Percentiles rank a stretch among this genome's conserved stretches.
phyloP scores from a whole-genome alignment of 2,888 invertebrate species.

The Pterostichus madidus region DNA sequence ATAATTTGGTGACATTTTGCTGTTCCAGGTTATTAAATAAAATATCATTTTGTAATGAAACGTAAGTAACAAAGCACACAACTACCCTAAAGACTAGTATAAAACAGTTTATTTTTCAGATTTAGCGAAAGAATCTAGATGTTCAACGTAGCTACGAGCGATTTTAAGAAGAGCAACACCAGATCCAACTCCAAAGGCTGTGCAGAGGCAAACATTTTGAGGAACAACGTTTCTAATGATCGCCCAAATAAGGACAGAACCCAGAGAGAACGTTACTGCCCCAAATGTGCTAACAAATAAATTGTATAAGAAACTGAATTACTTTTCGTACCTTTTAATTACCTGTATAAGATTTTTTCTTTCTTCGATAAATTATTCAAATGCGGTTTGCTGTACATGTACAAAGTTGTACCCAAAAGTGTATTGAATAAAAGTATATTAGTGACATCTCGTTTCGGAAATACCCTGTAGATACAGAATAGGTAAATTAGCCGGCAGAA shows the following conservation, averaged over 20 bases:
- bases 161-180: constrained; percentile 81
- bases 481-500: constrained; percentile 27
- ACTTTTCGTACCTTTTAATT: constrained; percentile 65
- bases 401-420: constrained; percentile 89
- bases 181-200: constrained; percentile 85
- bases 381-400: constrained; percentile 90
- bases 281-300: constrained; percentile 80
- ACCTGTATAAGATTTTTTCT: constrained; percentile 85
- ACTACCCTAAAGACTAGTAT: constrained; percentile 35
- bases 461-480: constrained; percentile 80
- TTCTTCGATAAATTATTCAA: constrained; percentile 83
- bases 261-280: constrained; percentile 91
- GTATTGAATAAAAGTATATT: constrained; percentile 90
- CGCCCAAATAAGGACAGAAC: constrained; percentile 94
- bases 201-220: constrained; percentile 83
- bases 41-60: not conserved
- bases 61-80: constrained; percentile 18
- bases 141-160: constrained; percentile 74
- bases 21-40: constrained; percentile 38
- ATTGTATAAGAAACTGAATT: constrained; percentile 36
- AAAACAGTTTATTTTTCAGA: constrained; percentile 44
- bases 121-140: constrained; percentile 73
- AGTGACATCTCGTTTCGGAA: constrained; percentile 87
- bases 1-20: constrained; percentile 20
- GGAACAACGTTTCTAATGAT: constrained; percentile 89